Base-by-base conservation (phyloP, 1,140 invertebrate genomes). In the Leucophenga varia region DNA sequence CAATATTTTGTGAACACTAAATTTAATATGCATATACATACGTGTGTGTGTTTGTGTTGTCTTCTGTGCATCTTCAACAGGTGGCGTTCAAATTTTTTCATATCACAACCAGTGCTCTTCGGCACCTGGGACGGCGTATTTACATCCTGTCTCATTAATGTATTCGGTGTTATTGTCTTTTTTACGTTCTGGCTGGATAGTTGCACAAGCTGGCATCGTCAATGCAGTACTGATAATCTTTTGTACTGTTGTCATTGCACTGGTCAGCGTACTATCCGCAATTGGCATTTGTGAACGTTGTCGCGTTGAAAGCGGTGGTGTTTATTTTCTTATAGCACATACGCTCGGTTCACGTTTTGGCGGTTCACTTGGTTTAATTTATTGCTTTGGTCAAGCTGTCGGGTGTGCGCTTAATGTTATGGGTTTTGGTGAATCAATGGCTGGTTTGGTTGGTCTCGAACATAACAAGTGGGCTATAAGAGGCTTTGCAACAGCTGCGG, bases 131-230 rank as follows among this genome's bases (percentile, higher is more conserved):
- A 97, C 81, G 95, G 95, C 54, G 95, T 98, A 14, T 75, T 75
- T 40, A 75, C 72, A 22, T 88, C 88, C 28, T 93, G 91, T 67
- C 83, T 98, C 64, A 94, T 97, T 63, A 97, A 98, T 76, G 93
- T 97, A 21, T 94, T 98, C 80, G 93, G 95, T 60, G 93, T 97
- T 2, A 95, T 98, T 73, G 93, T 97, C 47, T 97, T n/a, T 98
- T 78, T 79, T 98, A 20, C 80, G 95, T 64, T 93, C 93, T 54
- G 95, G 95, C 48, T 97, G 95, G 95, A 93, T 98, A 70, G 94
- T 98, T 3, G 93, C 88, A 21, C 90, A 97, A 80, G 93, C 93
- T 53, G 95, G 95, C 36, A 85, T 96, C 58, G 79, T 91, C 10
- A 85, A 91, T 79, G 90, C 91, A 38, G 82, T 96, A 22, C 77